These are phyloP conservation scores for Tyto alba DNA, from an alignment of 2,113 vertebrate species.

Conservation along the genomic window DNA sequence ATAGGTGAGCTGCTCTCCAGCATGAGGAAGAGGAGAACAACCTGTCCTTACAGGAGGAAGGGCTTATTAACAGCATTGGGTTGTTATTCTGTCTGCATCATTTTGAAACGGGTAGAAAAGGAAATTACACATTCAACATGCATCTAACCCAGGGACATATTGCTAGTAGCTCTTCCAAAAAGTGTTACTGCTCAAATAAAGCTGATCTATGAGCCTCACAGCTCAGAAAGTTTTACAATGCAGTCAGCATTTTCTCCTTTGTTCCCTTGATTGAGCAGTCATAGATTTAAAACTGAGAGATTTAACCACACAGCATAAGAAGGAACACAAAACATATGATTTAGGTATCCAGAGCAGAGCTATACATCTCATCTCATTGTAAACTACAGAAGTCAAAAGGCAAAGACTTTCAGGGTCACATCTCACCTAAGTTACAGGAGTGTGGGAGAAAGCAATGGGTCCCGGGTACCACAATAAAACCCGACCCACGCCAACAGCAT, in stretches of 20 bases:
- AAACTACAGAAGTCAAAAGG: not conserved
- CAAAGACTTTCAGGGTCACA: not conserved
- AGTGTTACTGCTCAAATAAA: slow-evolving; percentile 47
- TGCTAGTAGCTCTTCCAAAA: not conserved
- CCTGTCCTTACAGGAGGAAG: not conserved
- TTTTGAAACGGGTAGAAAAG: not conserved
- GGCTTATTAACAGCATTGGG: not conserved
- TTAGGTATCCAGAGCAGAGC: not conserved
- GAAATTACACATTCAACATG: not conserved
- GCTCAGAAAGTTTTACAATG: not conserved
- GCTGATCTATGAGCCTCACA: slow-evolving; percentile 40
- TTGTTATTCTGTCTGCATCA: not conserved
- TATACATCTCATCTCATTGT: not conserved
- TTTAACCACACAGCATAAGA: not conserved
- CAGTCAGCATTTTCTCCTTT: slow-evolving; percentile 49
- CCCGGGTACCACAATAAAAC: not conserved
- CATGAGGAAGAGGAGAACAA: not conserved
- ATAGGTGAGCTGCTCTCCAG: not conserved
- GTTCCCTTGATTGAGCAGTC: slow-evolving; percentile 33
- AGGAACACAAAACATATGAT: not conserved
- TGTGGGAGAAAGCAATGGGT: not conserved
- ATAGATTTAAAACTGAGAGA: slow-evolving; percentile 3
- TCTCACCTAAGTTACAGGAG: accelerated
- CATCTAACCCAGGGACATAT: not conserved
- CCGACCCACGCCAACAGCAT: not conserved